Evolutionary conservation across 2,113 vertebrate genomes (phyloP), one percentile per base, ranked within the genome.

Genomic region (Emydura subglobosa): DNA sequence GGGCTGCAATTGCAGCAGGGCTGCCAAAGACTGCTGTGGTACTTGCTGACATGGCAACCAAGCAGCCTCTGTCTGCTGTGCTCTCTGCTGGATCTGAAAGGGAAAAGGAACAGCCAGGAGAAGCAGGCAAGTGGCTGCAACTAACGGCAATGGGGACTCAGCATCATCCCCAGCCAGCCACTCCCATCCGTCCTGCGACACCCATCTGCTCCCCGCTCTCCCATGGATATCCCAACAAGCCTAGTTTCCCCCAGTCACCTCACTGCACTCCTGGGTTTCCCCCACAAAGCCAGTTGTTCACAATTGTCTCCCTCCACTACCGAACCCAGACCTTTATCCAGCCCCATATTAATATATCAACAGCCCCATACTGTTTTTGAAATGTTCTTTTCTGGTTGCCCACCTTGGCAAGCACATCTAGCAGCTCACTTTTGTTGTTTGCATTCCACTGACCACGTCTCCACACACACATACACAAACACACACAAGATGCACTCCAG

Each of bases 221-320:
- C 7, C 53, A 2, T 34, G 5, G 3, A 1, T 2, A 93, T 51
- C 7, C 49, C 25, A 49, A 65, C 24, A 80, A 57, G 31, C 4
- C 0, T 10, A 89, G 3, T 22, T 8, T 3, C 22, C 17, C 68
- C 17, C n/a, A 34, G 6, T 39, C 0, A 68, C 0, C 21, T 34
- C 42, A 25, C 19, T 3, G 8, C 65, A 59, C 76, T 89, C 82
- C 31, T 16, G 85, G 51, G n/a, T 83, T 21, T 19, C 74, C n/a
- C 12, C 51, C 17, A 1, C 2, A 3, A 14, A 55, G 1, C 19
- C 2, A 79, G 21, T 54, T 39, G 89, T 27, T 2, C 79, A 49
- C 0, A 4, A 84, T 91, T 86, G 79, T 3, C 39, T 50, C 47
- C 59, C 29, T 61, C 27, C 29, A n/a, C 4, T 29, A n/a, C 34